A percentile compares a stretch with the other conserved stretches of the same genome.
These are phyloP conservation scores for Drosophila neutralis DNA, from an alignment of 2,888 invertebrate genomes.

Conservation along the genomic window DNA sequence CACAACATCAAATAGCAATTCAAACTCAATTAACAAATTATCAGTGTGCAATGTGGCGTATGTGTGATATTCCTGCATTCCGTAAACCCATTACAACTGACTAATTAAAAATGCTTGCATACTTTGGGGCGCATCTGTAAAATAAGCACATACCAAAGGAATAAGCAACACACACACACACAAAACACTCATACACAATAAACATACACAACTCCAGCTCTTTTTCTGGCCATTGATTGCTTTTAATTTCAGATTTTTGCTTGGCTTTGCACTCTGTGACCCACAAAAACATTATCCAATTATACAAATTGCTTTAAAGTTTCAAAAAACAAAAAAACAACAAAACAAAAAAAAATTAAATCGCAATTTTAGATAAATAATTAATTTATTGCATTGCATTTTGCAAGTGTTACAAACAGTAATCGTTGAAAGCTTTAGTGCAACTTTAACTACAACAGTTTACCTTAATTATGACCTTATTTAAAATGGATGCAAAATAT, in stretches of 20 bases:
- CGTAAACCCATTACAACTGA: not conserved
- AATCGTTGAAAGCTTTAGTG: not conserved
- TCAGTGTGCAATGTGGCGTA: slow-evolving; percentile 37
- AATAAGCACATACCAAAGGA: slow-evolving; percentile 33
- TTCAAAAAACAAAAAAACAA: slow-evolving; percentile 6
- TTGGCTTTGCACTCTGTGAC: slow-evolving; percentile 39
- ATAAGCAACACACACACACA: slow-evolving; percentile 1
- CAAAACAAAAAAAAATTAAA: not conserved
- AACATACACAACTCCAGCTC: not conserved
- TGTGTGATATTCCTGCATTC: slow-evolving; percentile 32
- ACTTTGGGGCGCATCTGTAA: slow-evolving; percentile 17
- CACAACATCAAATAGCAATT: slow-evolving; percentile 57
- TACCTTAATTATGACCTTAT: not conserved
- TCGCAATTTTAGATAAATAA: not conserved
- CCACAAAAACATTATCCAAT: slow-evolving; percentile 24
- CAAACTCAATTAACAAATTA: slow-evolving; percentile 66
- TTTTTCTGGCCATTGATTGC: slow-evolving; percentile 46
- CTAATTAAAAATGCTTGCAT: slow-evolving; percentile 38
- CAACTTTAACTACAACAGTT: not conserved
- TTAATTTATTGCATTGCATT: not conserved
- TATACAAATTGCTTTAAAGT: slow-evolving; percentile 21
- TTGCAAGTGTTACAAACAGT: not conserved
- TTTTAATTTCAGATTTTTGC: slow-evolving; percentile 26
- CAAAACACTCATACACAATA: not conserved
- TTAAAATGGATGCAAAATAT: not conserved